Evolutionary conservation across 2,888 invertebrate genomes (phyloP), one percentile per base, ranked within the genome.

Genomic region (Mimas tiliae): DNA sequence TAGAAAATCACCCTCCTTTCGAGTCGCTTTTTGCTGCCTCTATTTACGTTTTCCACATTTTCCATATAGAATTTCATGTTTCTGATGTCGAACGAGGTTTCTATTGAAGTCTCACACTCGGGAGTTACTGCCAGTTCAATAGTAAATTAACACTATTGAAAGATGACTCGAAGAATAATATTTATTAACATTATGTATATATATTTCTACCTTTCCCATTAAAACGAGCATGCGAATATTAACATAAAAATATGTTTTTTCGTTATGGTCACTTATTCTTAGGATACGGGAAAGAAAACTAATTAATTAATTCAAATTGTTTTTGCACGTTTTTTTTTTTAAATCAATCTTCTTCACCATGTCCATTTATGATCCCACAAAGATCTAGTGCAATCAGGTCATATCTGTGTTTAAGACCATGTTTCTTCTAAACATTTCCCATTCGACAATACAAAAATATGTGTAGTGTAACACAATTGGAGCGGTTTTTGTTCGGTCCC

Each of bases 41-140:
- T 86, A 86, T 91, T 90, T 89, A 91, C 89, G 84, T 89, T 90
- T 89, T 86, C 86, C 84, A 88, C 88, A 88, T 89, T 91, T 91
- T 88, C 91, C 90, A 90, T 90, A 89, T 82, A 89, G 83, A 88
- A 89, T 86, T 86, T 85, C 76, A 79, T 76, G 82, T 78, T 80
- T 85, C 77, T 80, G 78, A 82, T 87, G 85, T 84, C 83, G 87
- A 81, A 82, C 85, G 81, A 87, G 83, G 82, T 80, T 83, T 77
- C 84, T 80, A 90, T 90, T 89, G 87, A 89, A 83, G 80, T 79
- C 83, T 86, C 84, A 84, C 85, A 85, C 86, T 83, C 80, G 83
- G 80, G 81, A 84, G 81, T 82, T 84, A 76, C n/a, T 77, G 84
- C 83, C 85, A 85, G 87, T 89, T 86, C 88, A 85, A 78, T 80